A percentile compares a stretch with the other conserved stretches of the same genome.
Evolutionary conservation across 2,113 vertebrate species (phyloP).

Genomic region (Antennarius striatus): DNA sequence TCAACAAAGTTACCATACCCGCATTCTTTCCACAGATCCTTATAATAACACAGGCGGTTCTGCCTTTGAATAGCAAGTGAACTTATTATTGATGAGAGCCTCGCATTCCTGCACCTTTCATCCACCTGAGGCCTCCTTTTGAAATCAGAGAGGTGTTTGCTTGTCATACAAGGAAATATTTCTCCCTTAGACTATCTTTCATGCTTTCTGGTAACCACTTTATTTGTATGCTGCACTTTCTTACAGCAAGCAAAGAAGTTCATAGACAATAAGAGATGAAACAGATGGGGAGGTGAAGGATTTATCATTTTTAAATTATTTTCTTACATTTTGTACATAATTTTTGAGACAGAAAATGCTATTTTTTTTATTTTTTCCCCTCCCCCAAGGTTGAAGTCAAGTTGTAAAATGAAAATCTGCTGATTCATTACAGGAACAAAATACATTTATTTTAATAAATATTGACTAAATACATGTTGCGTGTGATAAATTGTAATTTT

Average conservation of each 20-base stretch:
- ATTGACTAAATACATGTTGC: not conserved
- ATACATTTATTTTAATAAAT: not conserved
- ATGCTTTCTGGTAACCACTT: slow-evolving; percentile 8
- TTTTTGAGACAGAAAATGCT: too few relatives aligned
- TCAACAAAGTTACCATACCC: slow-evolving; percentile 51
- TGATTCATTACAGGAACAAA: not conserved
- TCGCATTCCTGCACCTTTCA: slow-evolving; percentile 63
- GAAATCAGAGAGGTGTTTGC: slow-evolving; percentile 60
- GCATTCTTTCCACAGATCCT: slow-evolving; percentile 68
- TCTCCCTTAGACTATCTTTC: not conserved
- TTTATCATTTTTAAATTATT: too few relatives aligned
- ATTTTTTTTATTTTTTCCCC: too few relatives aligned
- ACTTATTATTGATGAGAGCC: slow-evolving; percentile 51
- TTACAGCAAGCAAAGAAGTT: slow-evolving; percentile 12
- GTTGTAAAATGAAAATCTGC: not conserved
- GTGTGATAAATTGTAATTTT: too few relatives aligned
- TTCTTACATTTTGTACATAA: too few relatives aligned
- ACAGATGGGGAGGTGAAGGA: slow-evolving; percentile 1
- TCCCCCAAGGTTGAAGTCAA: not conserved
- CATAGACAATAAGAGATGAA: not conserved
- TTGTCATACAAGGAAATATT: slow-evolving; percentile 13
- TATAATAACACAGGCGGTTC: slow-evolving; percentile 50
- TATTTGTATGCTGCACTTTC: not conserved
- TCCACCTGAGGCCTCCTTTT: slow-evolving; percentile 57
- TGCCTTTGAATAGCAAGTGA: slow-evolving; percentile 57